A percentile compares a stretch with the other conserved stretches of the same genome.
Evolutionary conservation across 2,113 vertebrate genomes (phyloP).

Genomic region (Oncorhynchus mykiss): DNA sequence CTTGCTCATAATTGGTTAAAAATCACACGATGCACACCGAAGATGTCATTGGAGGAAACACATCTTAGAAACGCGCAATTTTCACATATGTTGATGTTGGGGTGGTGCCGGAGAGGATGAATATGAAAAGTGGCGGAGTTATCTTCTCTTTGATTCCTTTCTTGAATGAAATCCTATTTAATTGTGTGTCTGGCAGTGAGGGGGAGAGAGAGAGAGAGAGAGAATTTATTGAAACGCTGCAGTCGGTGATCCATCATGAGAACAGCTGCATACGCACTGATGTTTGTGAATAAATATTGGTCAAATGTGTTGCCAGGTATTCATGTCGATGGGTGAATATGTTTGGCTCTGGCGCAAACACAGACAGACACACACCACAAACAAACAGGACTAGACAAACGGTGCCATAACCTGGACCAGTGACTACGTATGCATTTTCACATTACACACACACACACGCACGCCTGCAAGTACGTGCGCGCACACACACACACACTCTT

Average conservation of each 20-base stretch:
- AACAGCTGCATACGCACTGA: constrained; percentile 56
- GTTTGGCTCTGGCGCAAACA: constrained; percentile 16
- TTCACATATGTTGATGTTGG: too few species aligned
- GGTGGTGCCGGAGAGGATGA: too few species aligned
- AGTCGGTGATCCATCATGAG: constrained; percentile 33
- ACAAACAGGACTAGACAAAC: background rate
- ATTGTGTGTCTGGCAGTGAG: constrained; percentile 29
- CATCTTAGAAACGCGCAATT: too few species aligned
- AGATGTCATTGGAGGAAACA: too few species aligned
- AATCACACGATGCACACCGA: too few species aligned
- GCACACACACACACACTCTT: constrained; percentile 5
- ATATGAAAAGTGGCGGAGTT: background rate
- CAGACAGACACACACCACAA: constrained; percentile 16
- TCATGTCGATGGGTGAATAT: constrained; percentile 36
- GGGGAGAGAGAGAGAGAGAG: constrained; percentile 15
- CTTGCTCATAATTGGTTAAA: too few species aligned
- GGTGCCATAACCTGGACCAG: constrained; percentile 9
- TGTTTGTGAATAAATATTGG: constrained; percentile 28
- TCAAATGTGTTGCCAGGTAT: constrained; percentile 52
- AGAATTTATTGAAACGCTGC: constrained; percentile 27
- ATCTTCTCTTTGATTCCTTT: constrained; percentile 66
- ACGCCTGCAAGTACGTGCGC: too few species aligned
- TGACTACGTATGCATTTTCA: constrained; percentile 45
- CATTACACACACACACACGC: background rate
- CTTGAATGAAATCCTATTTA: constrained; percentile 36